These are phyloP conservation scores for Steinernema khuongi DNA, from an alignment of 1,140 invertebrate species.

Conservation along the genomic window DNA sequence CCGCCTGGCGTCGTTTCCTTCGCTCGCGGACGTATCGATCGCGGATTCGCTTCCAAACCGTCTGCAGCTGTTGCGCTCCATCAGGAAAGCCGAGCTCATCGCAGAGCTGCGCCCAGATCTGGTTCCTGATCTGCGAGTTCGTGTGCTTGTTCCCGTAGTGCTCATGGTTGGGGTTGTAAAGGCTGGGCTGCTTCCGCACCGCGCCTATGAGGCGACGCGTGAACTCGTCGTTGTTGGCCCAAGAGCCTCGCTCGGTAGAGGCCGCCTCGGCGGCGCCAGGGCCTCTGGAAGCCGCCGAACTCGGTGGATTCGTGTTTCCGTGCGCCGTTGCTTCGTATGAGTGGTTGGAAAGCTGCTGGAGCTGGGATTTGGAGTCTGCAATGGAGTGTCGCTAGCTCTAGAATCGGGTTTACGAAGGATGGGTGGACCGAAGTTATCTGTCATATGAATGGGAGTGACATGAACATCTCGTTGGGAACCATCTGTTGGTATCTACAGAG, in stretches of 20 bases:
- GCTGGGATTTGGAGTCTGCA: constrained; percentile 20
- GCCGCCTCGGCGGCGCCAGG: constrained; percentile 2
- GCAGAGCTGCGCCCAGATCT: constrained; percentile 35
- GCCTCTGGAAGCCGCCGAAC: constrained; percentile 26
- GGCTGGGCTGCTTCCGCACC: constrained; percentile 34
- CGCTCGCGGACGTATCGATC: constrained; percentile 44
- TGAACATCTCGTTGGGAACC: too few species aligned
- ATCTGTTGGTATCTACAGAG: too few species aligned
- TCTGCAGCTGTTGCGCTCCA: constrained; percentile 38
- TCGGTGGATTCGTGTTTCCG: constrained; percentile 18
- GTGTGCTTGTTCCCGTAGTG: constrained; percentile 44
- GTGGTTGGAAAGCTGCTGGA: constrained; percentile 19
- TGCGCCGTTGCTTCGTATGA: constrained; percentile 3
- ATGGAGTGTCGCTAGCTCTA: neutral
- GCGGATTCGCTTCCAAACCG: constrained; percentile 38
- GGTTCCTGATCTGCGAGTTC: constrained; percentile 32
- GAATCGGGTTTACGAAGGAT: too few species aligned
- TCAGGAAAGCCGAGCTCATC: constrained; percentile 42
- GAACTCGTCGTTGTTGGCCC: constrained; percentile 24
- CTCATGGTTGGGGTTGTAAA: constrained; percentile 44
- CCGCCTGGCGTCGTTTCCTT: neutral
- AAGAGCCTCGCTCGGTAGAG: neutral
- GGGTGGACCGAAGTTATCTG: too few species aligned
- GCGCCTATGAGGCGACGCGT: constrained; percentile 31
- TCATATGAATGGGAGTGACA: too few species aligned